Evolutionary conservation across 2,113 vertebrate genomes (phyloP).

Genomic region (Acanthisitta chloris): DNA sequence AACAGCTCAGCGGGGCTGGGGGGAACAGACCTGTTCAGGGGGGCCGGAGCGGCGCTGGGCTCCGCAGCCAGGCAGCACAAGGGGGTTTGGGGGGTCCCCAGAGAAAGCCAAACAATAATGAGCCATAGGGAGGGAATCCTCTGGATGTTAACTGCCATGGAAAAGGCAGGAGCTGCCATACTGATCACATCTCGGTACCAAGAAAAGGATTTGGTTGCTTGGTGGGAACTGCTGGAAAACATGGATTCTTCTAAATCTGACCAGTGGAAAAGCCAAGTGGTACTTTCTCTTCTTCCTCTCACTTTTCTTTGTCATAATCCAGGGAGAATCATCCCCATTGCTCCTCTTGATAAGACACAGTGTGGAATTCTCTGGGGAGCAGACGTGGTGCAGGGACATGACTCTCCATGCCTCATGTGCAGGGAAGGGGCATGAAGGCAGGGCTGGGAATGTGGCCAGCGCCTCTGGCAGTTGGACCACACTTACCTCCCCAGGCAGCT

Average conservation of each 20-base stretch:
- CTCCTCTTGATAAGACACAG: rapidly evolving
- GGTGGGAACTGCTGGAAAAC: neutral
- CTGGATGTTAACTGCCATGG: rapidly evolving
- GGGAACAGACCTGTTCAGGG: neutral
- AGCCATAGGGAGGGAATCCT: neutral
- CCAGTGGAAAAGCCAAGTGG: neutral
- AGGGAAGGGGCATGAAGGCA: neutral
- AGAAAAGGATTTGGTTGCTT: rapidly evolving
- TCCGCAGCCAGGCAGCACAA: neutral
- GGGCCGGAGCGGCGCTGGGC: neutral
- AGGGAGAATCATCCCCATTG: rapidly evolving
- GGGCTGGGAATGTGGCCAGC: neutral
- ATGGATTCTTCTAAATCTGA: neutral
- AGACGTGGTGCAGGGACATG: rapidly evolving
- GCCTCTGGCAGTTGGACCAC: neutral
- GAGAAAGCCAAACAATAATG: rapidly evolving
- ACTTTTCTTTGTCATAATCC: rapidly evolving
- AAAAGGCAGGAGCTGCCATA: neutral
- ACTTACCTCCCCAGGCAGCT: neutral
- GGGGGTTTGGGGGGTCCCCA: neutral
- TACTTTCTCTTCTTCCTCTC: neutral
- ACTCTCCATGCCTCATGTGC: rapidly evolving
- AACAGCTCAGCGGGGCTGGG: neutral
- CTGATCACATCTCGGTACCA: rapidly evolving
- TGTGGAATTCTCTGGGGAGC: rapidly evolving